These are phyloP conservation scores for Anguilla rostrata DNA, from an alignment of 2,113 vertebrate genomes.

Conservation along the genomic window DNA sequence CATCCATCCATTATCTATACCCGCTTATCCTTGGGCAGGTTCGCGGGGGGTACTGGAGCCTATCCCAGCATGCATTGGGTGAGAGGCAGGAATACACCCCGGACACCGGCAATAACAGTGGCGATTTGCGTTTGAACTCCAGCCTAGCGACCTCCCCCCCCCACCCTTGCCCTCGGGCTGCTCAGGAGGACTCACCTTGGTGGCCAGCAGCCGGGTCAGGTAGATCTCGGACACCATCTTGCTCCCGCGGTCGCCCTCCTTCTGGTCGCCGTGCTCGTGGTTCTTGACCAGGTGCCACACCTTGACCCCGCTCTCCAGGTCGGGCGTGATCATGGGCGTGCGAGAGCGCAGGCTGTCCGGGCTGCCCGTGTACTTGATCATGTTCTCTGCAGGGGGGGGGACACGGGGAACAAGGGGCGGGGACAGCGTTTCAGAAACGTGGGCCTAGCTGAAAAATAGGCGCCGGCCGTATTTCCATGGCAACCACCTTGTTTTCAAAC, in stretches of 20 bases:
- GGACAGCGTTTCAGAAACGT: neutral
- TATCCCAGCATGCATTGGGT: too few relatives aligned
- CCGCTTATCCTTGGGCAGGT: too few relatives aligned
- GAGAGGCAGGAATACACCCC: too few relatives aligned
- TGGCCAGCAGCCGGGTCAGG: constrained; percentile 91
- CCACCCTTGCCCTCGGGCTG: neutral
- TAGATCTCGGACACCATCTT: constrained; percentile 99
- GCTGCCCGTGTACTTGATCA: constrained; percentile 97
- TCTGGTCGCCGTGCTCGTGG: constrained; percentile 96
- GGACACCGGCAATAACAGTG: neutral
- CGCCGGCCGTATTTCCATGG: neutral
- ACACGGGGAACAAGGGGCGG: constrained; percentile 14
- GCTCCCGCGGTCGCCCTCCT: constrained; percentile 94
- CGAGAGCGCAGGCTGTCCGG: constrained; percentile 95
- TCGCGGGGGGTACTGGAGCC: too few relatives aligned
- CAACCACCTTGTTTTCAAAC: neutral
- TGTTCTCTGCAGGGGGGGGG: constrained; percentile 79
- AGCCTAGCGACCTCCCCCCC: neutral
- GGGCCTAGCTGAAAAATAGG: neutral
- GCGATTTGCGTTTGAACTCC: neutral
- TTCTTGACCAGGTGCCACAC: constrained; percentile 99
- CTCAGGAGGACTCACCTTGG: constrained; percentile 77
- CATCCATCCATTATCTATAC: too few relatives aligned
- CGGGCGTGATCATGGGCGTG: constrained; percentile 96
- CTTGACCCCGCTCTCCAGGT: constrained; percentile 94